Evolutionary conservation across 2,797 vertebrate genomes (phyloP).

Genomic region (Austrolebias charrua): DNA sequence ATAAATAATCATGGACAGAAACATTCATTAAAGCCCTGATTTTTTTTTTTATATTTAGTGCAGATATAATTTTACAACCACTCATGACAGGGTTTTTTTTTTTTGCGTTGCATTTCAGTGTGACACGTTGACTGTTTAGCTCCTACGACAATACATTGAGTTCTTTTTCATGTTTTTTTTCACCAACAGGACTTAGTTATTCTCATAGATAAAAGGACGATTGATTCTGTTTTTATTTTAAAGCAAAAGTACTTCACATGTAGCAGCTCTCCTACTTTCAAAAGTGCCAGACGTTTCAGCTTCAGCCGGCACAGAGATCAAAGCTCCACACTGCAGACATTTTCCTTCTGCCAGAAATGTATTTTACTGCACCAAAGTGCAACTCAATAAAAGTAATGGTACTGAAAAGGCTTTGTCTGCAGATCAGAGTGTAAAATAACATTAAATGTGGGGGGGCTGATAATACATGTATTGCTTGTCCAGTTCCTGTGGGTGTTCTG

Average conservation of each 20-base stretch:
- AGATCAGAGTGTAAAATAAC: constrained; percentile 31
- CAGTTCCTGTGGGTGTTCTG: constrained; percentile 1
- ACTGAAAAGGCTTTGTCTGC: constrained; percentile 50
- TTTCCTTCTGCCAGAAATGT: constrained; percentile 58
- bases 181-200: constrained; percentile 11
- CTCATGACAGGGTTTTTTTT: too few relatives aligned
- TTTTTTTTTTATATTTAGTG: too few relatives aligned
- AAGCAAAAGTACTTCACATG: constrained; percentile 27
- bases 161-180: not conserved
- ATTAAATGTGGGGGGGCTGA: constrained; percentile 11
- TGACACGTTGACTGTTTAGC: not conserved
- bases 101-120: too few relatives aligned
- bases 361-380: constrained; percentile 63
- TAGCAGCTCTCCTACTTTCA: constrained; percentile 32
- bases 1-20: too few relatives aligned
- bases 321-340: constrained; percentile 61
- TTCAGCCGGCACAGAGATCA: constrained; percentile 65
- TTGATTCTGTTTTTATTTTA: constrained; percentile 20
- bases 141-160: too few relatives aligned
- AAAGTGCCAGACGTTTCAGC: constrained; percentile 43
- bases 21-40: too few relatives aligned
- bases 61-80: too few relatives aligned
- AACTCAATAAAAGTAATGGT: constrained; percentile 40
- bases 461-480: constrained; percentile 1
- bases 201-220: constrained; percentile 12